Conservation (phyloP, 2,113 vertebrate genomes). For the Planiliza haematocheilus region DNA sequence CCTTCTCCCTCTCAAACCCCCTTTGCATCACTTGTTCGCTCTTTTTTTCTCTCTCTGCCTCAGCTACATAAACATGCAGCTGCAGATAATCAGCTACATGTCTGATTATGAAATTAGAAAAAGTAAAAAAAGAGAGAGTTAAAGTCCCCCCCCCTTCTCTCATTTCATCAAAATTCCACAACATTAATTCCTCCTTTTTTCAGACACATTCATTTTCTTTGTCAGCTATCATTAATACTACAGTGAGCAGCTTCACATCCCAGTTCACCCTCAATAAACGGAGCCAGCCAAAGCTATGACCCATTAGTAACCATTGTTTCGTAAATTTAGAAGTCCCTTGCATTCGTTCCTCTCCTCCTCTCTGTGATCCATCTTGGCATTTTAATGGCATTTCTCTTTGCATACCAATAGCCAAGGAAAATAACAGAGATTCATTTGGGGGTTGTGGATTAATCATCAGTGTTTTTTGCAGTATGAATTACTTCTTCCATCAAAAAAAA, state of each 20-base stretch:
- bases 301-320: slow-evolving; percentile 20
- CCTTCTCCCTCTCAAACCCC: neutral
- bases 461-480: slow-evolving; percentile 46
- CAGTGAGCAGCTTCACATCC: neutral
- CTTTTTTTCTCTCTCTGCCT: neutral
- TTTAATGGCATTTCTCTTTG: slow-evolving; percentile 50
- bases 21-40: slow-evolving; percentile 43
- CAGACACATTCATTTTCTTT: neutral
- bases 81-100: slow-evolving; percentile 39
- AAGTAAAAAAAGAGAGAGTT: neutral
- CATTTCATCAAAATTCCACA: neutral
- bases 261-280: slow-evolving; percentile 6
- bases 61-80: slow-evolving; percentile 54
- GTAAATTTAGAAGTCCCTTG: slow-evolving; percentile 38
- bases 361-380: slow-evolving; percentile 38
- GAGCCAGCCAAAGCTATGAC: slow-evolving; percentile 9
- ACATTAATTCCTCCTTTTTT: neutral
- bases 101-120: slow-evolving; percentile 53
- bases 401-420: slow-evolving; percentile 52
- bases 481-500: slow-evolving; percentile 23
- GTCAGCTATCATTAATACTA: neutral
- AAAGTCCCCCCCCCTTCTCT: neutral
- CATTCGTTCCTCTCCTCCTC: slow-evolving; percentile 1
- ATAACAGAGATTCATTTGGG: slow-evolving; percentile 36
- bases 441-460: slow-evolving; percentile 31